Base-by-base conservation (phyloP, 2,797 vertebrate species). In the Uromys caudimaculatus region DNA sequence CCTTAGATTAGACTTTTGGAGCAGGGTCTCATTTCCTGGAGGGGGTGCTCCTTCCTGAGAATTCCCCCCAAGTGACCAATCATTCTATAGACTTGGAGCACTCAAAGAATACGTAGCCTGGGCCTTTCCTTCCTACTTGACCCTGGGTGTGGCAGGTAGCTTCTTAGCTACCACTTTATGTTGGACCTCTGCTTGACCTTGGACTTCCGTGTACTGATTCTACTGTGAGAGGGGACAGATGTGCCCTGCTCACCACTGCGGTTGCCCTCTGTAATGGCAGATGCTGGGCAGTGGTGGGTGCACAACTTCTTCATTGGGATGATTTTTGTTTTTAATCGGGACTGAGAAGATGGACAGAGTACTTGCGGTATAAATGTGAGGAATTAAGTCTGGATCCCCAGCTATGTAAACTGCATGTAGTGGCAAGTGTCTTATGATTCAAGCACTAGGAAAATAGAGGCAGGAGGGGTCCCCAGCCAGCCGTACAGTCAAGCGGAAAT, bases 201-300 rank as follows among this genome's bases (percentile, higher is more conserved):
- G 35, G 67, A 3, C 7, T 8, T 69, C 3, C 38, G 5, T 6
- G 8, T 35, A 54, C 44, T 38, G 38, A 4, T 50, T 81, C 32
- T n/a, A 0, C 41, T 6, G 1, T 10, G 10, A 32, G 69, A 77
- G 52, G 50, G 41, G 16, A 0, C 1, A 12, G 32, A 50, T 3
- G 56, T 56, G 38, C n/a, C 71, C 52, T 47, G 19, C 35, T 1
- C 1, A 27, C 29, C 6, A 9, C 3, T 21, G 32, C 56, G 32
- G 50, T 35, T 13, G 38, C 21, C 47, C 5, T 12, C 23, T 0
- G 10, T 23, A 0, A 1, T 0, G 1, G 32, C 2, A 23, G 23
- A 14, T 8, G 52, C 3, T 35, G 11, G 32, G n/a, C 21, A 1
- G 17, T 1, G 11, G 6, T 16, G 44, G 21, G 27, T 11, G 13